Percentiles rank a stretch among this genome's conserved stretches.
These are phyloP conservation scores for Ctena decussata DNA, from an alignment of 2,888 invertebrate species.

Conservation along the genomic window DNA sequence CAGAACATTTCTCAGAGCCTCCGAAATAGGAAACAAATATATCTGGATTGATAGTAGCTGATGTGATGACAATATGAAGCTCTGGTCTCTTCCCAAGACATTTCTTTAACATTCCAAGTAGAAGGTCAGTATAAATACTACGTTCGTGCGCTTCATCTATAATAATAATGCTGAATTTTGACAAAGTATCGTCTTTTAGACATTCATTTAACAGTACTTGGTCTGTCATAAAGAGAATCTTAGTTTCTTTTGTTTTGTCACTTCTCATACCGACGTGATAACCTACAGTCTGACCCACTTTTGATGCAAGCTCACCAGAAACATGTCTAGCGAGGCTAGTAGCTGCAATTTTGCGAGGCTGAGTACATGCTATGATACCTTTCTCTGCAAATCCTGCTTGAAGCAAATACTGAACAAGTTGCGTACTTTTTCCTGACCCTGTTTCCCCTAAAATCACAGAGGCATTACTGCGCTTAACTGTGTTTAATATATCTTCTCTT, in stretches of 20 bases:
- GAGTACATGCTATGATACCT: constrained; percentile 83
- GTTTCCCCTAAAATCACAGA: constrained; percentile 84
- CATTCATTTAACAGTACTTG: constrained; percentile 82
- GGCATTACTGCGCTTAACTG: constrained; percentile 74
- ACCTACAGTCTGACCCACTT: constrained; percentile 78
- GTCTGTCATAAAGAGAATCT: constrained; percentile 85
- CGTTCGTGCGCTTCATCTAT: constrained; percentile 86
- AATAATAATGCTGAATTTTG: constrained; percentile 72
- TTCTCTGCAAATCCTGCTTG: constrained; percentile 70
- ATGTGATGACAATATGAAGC: constrained; percentile 83
- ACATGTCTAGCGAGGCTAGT: constrained; percentile 82
- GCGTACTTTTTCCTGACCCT: constrained; percentile 86
- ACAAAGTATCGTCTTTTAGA: constrained; percentile 73
- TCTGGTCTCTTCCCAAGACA: constrained; percentile 74
- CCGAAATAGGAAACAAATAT: constrained; percentile 82
- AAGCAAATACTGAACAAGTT: constrained; percentile 84
- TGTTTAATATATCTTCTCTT: constrained; percentile 68
- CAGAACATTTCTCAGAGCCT: constrained; percentile 52
- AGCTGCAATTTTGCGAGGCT: constrained; percentile 86
- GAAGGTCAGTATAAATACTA: constrained; percentile 83
- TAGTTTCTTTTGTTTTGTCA: constrained; percentile 63
- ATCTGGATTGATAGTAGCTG: constrained; percentile 84
- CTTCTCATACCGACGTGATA: constrained; percentile 75
- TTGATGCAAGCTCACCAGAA: constrained; percentile 76
- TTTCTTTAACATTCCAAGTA: constrained; percentile 83